Evolutionary conservation across 2,797 vertebrate species (phyloP), one percentile per base, ranked within the genome.

Genomic region (Hyperoplus lanceolatus): DNA sequence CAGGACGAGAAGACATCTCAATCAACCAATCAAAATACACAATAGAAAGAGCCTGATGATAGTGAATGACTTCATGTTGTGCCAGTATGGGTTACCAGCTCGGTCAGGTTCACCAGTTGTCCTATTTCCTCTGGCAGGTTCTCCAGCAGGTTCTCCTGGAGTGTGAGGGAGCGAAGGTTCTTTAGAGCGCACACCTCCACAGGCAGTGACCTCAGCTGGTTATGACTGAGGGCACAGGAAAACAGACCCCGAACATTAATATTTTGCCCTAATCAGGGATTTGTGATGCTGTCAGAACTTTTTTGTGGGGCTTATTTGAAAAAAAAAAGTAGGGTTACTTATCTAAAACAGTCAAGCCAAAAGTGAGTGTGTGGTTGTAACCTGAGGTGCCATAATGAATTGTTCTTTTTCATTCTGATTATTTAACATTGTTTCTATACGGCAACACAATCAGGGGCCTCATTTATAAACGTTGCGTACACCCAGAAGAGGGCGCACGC

Each of bases 121-220:
- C 95, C 96, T 76, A 98, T 92, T 41, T 94, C 93, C 53, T 95
- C 93, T 0, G 97, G 96, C 29, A 98, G 76, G 21, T 21, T 73
- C 9, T 92, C 91, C 57, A 97, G 84, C 76, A 95, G 90, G 57
- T 98, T 98, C 82, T 97, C 92, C 62, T 97, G 96, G 4, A 97
- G 74, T 9, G 95, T 93, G 0, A 98, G 92, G 60, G 89, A 94
- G 60, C 80, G 93, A 64, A 98, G 87, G 14, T 75, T 94, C 14
- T 89, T 91, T 77, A 98, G 88, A 53, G 84, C 72, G 64, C 75
- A 89, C 81, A 93, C 9, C 64, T 91, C 87, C 66, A 77, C 46
- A 2, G 89, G 90, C 61, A 93, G 58, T 1, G 72, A 66, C 3
- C 8, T 80, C 72, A 94, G 63, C 70, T 85, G 70, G 82, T 94